These are phyloP conservation scores for Cerceris rybyensis DNA, from an alignment of 2,888 invertebrate genomes.

Conservation along the genomic window DNA sequence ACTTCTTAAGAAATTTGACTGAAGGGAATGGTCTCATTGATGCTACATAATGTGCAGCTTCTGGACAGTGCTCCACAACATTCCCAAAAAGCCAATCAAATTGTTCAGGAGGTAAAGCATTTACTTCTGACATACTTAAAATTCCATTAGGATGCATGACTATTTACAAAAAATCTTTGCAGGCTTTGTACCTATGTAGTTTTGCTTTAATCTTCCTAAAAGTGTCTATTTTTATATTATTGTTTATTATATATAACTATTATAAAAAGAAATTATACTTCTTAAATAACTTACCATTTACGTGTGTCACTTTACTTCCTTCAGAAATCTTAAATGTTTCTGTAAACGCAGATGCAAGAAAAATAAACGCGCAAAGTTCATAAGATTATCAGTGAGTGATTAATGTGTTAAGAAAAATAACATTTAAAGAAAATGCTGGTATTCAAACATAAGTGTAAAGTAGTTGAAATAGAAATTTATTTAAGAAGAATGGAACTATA, in stretches of 20 bases:
- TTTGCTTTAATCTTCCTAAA: too few relatives aligned
- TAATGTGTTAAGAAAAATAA: conserved; percentile 13
- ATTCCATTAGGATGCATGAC: conserved; percentile 41
- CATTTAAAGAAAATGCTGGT: neutral
- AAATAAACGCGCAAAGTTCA: conserved; percentile 20
- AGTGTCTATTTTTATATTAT: too few relatives aligned
- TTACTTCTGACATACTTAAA: conserved; percentile 83
- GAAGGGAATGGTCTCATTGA: conserved; percentile 83
- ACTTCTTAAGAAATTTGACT: conserved; percentile 82
- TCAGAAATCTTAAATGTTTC: neutral
- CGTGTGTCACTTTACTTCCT: neutral
- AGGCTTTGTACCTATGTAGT: too few relatives aligned
- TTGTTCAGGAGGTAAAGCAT: conserved; percentile 83
- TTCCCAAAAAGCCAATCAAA: conserved; percentile 85
- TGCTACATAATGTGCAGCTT: conserved; percentile 83
- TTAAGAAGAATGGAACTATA: neutral
- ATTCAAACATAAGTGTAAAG: neutral
- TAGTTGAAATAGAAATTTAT: neutral
- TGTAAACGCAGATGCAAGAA: neutral
- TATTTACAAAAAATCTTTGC: neutral
- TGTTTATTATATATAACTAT: too few relatives aligned
- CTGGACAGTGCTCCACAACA: conserved; percentile 85
- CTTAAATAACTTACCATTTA: neutral
- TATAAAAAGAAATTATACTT: neutral
- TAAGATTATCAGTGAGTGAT: conserved; percentile 31